Evolutionary conservation across 2,888 invertebrate species (phyloP).

Genomic region (Noctua janthina): DNA sequence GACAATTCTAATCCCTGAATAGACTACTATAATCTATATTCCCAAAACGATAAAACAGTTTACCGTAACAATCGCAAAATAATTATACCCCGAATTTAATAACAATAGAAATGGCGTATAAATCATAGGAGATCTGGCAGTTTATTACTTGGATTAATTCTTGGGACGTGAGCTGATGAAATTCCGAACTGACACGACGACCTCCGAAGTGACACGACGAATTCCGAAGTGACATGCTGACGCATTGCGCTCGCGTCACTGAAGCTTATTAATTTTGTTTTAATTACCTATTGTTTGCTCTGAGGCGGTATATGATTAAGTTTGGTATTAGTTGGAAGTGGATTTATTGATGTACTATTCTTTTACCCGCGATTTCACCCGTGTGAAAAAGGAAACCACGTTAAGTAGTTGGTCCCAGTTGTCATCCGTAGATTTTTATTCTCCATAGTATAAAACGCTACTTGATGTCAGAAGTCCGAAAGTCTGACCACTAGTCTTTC

Average conservation of each 20-base stretch:
- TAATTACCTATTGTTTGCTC: constrained; percentile 58
- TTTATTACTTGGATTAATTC: constrained; percentile 65
- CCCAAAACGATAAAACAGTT: constrained; percentile 21
- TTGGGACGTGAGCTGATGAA: constrained; percentile 62
- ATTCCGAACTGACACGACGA: constrained; percentile 58
- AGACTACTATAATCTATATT: background rate
- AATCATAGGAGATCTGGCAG: constrained; percentile 58
- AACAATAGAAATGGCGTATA: constrained; percentile 56
- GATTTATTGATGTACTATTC: background rate
- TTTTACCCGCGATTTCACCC: background rate
- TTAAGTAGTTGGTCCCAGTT: background rate
- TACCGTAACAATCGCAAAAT: constrained; percentile 26
- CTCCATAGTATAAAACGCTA: background rate
- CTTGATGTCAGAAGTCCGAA: background rate
- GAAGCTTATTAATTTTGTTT: constrained; percentile 65
- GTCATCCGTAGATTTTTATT: background rate
- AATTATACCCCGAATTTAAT: constrained; percentile 44
- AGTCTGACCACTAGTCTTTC: background rate
- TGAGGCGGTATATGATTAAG: constrained; percentile 43
- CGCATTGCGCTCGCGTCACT: constrained; percentile 54
- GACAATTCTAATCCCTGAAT: background rate
- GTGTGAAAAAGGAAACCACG: background rate
- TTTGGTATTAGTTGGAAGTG: background rate
- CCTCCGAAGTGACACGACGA: constrained; percentile 10
- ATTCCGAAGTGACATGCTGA: constrained; percentile 24